Percentiles rank a stretch among this genome's conserved stretches.
These are phyloP conservation scores for Phalera bucephala DNA, from an alignment of 2,888 invertebrate genomes.

Conservation along the genomic window DNA sequence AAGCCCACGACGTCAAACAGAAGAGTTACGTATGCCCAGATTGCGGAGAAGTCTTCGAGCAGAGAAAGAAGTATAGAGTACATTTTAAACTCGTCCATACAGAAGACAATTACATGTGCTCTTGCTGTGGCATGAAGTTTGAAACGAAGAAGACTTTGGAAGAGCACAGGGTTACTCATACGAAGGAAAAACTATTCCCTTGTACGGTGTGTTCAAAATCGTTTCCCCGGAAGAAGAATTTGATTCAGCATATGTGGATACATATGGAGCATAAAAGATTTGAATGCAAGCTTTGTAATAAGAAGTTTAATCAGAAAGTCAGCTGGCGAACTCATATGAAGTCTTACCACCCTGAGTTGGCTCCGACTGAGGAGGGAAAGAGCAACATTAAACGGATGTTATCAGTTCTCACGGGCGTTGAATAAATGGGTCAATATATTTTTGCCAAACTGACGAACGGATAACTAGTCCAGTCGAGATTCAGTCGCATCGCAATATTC, in stretches of 20 bases:
- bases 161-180: constrained; percentile 78
- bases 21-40: constrained; percentile 58
- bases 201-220: constrained; percentile 76
- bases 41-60: constrained; percentile 53
- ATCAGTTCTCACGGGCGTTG: constrained; percentile 36
- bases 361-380: constrained; percentile 46
- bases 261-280: constrained; percentile 69
- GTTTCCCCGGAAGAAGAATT: constrained; percentile 66
- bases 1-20: constrained; percentile 53
- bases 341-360: constrained; percentile 63
- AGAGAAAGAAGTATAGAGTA: constrained; percentile 54
- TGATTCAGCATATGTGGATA: constrained; percentile 72
- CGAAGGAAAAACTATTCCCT: constrained; percentile 73
- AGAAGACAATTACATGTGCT: constrained; percentile 60
- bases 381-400: constrained; percentile 50
- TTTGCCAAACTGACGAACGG: too few relatives aligned
- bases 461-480: too few relatives aligned
- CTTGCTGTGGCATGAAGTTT: constrained; percentile 65
- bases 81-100: constrained; percentile 64
- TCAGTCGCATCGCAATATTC: too few relatives aligned
- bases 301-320: constrained; percentile 70
- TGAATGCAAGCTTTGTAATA: constrained; percentile 63
- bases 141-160: constrained; percentile 56
- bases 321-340: constrained; percentile 73
- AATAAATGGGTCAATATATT: constrained; percentile 7